phyloP scores from a whole-genome alignment of 1,140 invertebrate genomes.

The Neodiprion pinetum region DNA sequence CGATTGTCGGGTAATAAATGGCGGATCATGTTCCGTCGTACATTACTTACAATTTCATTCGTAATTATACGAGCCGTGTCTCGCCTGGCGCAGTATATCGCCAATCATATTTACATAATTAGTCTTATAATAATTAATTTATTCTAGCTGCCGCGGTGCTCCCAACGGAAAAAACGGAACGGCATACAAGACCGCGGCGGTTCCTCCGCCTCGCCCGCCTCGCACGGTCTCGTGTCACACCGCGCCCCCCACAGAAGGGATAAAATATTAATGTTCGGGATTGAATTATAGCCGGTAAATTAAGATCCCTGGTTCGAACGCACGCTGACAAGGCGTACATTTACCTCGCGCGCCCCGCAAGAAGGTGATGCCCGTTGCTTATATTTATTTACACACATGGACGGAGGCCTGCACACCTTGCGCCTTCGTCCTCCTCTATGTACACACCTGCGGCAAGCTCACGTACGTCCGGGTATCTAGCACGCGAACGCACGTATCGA shows the following conservation, averaged over 20 bases:
- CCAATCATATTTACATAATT: conserved; percentile 3
- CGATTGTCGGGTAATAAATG: not conserved
- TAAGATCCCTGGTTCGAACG: conserved; percentile 4
- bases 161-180: not conserved
- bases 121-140: conserved; percentile 1
- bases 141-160: conserved; percentile 1
- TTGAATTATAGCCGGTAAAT: not conserved
- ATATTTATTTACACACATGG: no score
- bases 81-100: not conserved
- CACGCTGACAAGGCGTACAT: conserved; percentile 1
- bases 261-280: not conserved
- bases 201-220: not conserved
- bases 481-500: no score
- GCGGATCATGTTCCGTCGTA: conserved; percentile 6
- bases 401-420: no score
- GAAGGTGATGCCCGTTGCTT: no score
- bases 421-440: no score
- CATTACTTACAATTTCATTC: not conserved
- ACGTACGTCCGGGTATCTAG: no score
- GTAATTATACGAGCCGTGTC: conserved; percentile 4
- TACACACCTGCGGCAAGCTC: no score
- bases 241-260: not conserved
- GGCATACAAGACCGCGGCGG: not conserved
- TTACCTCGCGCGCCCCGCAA: not conserved
- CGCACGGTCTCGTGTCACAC: not conserved